Percentiles rank a stretch among this genome's conserved stretches.
Evolutionary conservation across 2,113 vertebrate species (phyloP).

Genomic region (Eurystomus gularis): DNA sequence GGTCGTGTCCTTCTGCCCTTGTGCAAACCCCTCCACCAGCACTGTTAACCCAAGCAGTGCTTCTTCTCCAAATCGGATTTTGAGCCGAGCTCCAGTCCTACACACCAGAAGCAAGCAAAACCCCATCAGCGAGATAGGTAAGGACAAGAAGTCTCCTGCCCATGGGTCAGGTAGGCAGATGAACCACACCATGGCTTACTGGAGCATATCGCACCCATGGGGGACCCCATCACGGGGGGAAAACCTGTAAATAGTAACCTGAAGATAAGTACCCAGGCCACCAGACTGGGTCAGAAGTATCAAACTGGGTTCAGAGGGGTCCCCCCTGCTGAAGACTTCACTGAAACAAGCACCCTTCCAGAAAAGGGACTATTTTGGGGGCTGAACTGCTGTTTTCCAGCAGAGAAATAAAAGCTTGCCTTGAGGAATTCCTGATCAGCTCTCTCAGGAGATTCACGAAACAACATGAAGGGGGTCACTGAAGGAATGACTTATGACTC

Average conservation of each 20-base stretch:
- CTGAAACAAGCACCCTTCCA: neutral
- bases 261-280: neutral
- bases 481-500: neutral
- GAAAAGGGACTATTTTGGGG: neutral
- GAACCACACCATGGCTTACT: neutral
- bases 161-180: neutral
- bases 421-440: neutral
- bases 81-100: neutral
- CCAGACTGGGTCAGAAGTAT: neutral
- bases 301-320: neutral
- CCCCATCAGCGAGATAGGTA: fast-evolving
- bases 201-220: fast-evolving
- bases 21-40: neutral
- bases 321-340: neutral
- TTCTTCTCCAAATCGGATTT: neutral
- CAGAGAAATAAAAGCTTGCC: neutral
- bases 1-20: neutral
- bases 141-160: neutral
- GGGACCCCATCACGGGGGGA: neutral
- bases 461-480: neutral
- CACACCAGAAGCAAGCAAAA: neutral
- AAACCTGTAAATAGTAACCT: neutral
- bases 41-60: neutral
- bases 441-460: neutral
- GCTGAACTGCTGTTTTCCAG: neutral